Evolutionary conservation across 1,140 invertebrate genomes (phyloP).

Genomic region (Achatina immaculata): DNA sequence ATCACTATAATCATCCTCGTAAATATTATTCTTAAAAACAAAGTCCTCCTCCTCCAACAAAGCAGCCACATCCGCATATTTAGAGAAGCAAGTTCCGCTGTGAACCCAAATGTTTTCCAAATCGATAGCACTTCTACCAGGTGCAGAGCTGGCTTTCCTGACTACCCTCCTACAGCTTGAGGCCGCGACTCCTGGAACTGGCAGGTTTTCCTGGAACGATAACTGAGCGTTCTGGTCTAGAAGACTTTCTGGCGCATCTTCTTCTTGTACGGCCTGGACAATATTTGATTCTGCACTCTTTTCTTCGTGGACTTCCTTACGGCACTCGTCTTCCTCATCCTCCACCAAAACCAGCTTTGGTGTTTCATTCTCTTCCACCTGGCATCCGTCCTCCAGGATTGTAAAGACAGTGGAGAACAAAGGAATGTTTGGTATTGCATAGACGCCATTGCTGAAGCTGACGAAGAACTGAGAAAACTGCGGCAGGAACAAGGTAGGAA

Average conservation of each 20-base stretch:
- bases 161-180: too few species aligned
- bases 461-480: background rate
- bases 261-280: too few species aligned
- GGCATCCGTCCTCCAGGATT: background rate
- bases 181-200: background rate
- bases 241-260: background rate
- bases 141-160: too few species aligned
- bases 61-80: background rate
- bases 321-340: too few species aligned
- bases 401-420: background rate
- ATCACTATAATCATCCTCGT: background rate
- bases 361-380: background rate
- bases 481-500: background rate
- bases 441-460: background rate
- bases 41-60: background rate
- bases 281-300: background rate
- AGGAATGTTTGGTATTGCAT: background rate
- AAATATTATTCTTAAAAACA: background rate
- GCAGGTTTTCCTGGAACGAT: background rate
- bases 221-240: background rate
- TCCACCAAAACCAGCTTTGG: background rate
- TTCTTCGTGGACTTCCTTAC: background rate
- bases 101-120: background rate
- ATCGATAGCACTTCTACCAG: background rate
- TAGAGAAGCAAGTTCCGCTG: background rate